Base-by-base conservation (phyloP, 1,140 invertebrate genomes). In the Drosophila malerkotliana region DNA sequence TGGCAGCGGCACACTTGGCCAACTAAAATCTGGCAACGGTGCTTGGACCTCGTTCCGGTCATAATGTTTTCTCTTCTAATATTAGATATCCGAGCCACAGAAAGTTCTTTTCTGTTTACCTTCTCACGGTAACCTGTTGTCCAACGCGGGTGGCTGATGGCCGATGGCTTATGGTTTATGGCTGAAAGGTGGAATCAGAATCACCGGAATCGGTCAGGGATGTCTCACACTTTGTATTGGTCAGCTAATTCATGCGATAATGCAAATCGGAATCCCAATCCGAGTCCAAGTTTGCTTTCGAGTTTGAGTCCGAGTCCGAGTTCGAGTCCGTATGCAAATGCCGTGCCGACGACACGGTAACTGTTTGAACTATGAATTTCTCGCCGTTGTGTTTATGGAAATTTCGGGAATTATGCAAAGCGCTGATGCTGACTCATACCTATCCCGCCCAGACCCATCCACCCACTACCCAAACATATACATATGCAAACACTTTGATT, bases 371-470 rank as follows among this genome's bases (percentile, higher is more conserved):
- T 81, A 77, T 84, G 80, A 72, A 80, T 77, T 77, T 79, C 80
- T 64, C 72, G 61, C 72, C 44, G 61, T 59, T 79, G 82, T 74
- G 62, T 77, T 74, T 84, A 60, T 84, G 62, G 62, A 84, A 85
- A 81, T 85, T 85, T 62, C 34, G 59, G 77, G 84, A 84, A 85
- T 85, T 84, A 84, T 84, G 81, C 81, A 84, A 84, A 84, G 85
- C 44, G 81, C n/a, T 60, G 34, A 37, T 37, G 32, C 60, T 63
- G 59, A 30, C 72, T 53, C 28, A 59, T 54, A 39, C 21, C 6
- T 7, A 45, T 56, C 47, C 64, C 39, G 44, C 60, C 55, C 64
- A 15, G 37, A 58, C 30, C n/a, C 26, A 62, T 5, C 6, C 51
- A 48, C 30, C 32, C 14, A n/a, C 14, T 9, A 44, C 4, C n/a